phyloP scores from a whole-genome alignment of 2,113 vertebrate genomes.

The Motacilla alba region DNA sequence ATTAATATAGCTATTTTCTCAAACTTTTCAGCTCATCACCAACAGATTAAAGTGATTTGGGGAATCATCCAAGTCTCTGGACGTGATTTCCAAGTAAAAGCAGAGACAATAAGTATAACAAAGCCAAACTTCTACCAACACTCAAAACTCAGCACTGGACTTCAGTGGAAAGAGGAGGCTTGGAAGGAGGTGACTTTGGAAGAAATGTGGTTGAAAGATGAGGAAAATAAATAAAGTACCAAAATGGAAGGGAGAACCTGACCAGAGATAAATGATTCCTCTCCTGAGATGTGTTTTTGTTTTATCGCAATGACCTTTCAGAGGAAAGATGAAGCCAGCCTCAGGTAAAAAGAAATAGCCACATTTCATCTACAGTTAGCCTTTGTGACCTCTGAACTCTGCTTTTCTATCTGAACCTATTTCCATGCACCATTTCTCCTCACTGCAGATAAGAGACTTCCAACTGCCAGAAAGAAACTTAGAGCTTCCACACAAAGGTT shows the following conservation, averaged over 20 bases:
- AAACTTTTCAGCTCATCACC: slow-evolving; percentile 61
- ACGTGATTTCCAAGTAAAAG: slow-evolving; percentile 38
- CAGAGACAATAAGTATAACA: neutral
- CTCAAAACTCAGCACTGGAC: neutral
- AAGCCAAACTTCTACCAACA: neutral
- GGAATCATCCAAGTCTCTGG: slow-evolving; percentile 41
- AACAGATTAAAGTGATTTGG: slow-evolving; percentile 57
- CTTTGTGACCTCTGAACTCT: slow-evolving; percentile 85
- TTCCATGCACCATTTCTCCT: slow-evolving; percentile 82
- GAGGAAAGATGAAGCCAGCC: slow-evolving; percentile 86
- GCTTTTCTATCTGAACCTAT: slow-evolving; percentile 87
- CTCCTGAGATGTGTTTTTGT: slow-evolving; percentile 77
- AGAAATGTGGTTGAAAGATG: neutral
- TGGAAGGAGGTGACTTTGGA: neutral
- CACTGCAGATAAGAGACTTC: slow-evolving; percentile 76
- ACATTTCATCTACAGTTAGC: slow-evolving; percentile 90
- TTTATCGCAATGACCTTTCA: slow-evolving; percentile 88
- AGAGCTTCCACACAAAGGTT: slow-evolving; percentile 73
- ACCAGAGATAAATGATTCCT: slow-evolving; percentile 73
- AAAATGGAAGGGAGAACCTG: slow-evolving; percentile 42
- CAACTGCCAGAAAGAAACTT: slow-evolving; percentile 73
- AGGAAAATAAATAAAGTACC: slow-evolving; percentile 64
- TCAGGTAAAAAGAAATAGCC: slow-evolving; percentile 91
- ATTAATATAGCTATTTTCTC: slow-evolving; percentile 47
- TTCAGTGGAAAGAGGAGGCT: neutral